Evolutionary conservation across 2,113 vertebrate genomes (phyloP).

Genomic region (Chaetodon auriga): DNA sequence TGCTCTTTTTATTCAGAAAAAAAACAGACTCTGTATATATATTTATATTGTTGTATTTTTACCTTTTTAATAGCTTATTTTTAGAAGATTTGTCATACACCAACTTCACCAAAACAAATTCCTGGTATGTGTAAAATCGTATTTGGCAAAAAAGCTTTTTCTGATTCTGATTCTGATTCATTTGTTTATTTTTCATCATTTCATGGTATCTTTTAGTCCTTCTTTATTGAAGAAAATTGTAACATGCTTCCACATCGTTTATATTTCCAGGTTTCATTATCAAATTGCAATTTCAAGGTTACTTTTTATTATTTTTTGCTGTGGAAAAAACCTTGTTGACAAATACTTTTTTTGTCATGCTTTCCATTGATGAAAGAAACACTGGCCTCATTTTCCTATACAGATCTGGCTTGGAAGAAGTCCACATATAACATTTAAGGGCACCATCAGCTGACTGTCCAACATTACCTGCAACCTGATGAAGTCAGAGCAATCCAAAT

Average conservation of each 20-base stretch:
- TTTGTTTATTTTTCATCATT: not conserved
- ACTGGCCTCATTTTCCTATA: no score
- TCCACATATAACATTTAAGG: not conserved
- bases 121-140: no score
- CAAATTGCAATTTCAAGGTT: not conserved
- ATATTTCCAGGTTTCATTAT: not conserved
- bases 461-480: not conserved
- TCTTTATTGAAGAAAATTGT: no score
- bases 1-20: no score
- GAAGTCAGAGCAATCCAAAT: not conserved
- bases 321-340: not conserved
- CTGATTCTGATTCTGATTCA: no score
- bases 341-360: no score
- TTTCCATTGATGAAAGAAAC: not conserved
- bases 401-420: not conserved
- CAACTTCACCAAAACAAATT: no score
- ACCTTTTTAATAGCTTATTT: no score
- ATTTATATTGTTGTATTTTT: no score
- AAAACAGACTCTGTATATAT: no score
- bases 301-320: not conserved
- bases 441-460: not conserved
- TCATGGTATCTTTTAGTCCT: not conserved
- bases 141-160: no score
- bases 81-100: no score
- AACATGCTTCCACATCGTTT: not conserved